Evolutionary conservation across 2,888 invertebrate genomes (phyloP).

Genomic region (Eudemis profundana): DNA sequence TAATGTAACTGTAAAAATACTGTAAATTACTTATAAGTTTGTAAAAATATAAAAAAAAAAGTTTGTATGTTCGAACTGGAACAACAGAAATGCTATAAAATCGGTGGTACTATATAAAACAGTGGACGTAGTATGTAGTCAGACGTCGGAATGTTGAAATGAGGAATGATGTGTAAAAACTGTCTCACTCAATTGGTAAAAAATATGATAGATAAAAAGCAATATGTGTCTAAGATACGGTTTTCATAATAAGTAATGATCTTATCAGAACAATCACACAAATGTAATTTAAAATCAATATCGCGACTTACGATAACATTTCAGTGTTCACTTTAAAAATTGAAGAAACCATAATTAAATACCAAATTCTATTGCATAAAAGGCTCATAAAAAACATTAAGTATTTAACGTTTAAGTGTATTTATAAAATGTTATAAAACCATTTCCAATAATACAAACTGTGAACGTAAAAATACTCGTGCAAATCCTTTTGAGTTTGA

Average conservation of each 20-base stretch:
- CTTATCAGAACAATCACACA: not conserved
- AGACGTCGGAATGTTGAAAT: too few species aligned
- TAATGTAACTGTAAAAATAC: not conserved
- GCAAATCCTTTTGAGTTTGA: not conserved
- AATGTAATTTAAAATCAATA: conserved; percentile 1
- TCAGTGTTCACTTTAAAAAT: too few species aligned
- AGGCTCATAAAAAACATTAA: not conserved
- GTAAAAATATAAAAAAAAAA: not conserved
- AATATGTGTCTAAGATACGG: not conserved
- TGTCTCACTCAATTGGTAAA: too few species aligned
- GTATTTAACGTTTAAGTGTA: not conserved
- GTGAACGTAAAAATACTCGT: too few species aligned
- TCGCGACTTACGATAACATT: not conserved
- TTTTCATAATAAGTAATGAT: too few species aligned
- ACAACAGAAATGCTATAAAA: too few species aligned
- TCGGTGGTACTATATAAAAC: not conserved
- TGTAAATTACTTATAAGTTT: not conserved
- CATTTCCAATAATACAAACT: too few species aligned
- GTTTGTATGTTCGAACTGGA: not conserved
- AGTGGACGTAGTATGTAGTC: too few species aligned
- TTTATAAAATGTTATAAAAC: too few species aligned
- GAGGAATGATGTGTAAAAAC: too few species aligned
- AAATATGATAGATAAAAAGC: too few species aligned
- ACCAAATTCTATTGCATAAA: not conserved
- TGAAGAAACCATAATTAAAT: too few species aligned